Evolutionary conservation across 2,797 vertebrate species (phyloP), one percentile per base, ranked within the genome.

Genomic region (Coranthus polyacanthus): DNA sequence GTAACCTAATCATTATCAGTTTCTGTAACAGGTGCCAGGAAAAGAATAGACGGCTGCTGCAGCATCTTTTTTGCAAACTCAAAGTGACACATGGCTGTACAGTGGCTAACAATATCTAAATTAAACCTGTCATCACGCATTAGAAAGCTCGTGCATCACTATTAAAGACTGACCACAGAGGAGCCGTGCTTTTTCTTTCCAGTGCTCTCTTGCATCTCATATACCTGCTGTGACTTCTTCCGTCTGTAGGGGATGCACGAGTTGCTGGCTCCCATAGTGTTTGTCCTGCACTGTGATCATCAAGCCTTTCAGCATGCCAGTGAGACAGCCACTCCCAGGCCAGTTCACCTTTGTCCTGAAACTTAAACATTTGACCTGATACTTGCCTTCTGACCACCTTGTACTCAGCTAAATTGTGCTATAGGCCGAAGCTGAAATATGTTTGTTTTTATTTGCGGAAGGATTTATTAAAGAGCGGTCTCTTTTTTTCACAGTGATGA

Each of bases 251-350:
- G 98, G 13, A 99, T 99, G 98, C 98, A 99, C 17, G 98, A 99
- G 92, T 84, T 99, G 65, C 89, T 99, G 84, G 98, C 98, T 56
- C 98, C 98, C 44, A 95, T 99, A 22, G 94, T 99, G 61, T 99
- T 99, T 69, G 96, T 96, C 68, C 93, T 99, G 13, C 98, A 99
- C 90, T 98, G 97, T 91, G 98, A 99, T 90, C 97, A 99, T 84
- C 98, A 99, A 76, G 96, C 98, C 42, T 99, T 99, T 83, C 96
- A 95, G 79, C 98, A 99, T 51, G 98, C 98, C 82, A 96, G 95
- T 39, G 98, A 99, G 91, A 96, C 97, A 10, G 95, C 96, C 60
- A 94, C 94, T 55, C 96, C 97, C 84, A 98, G 97, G 98, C 95
- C 91, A 94, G 94, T 73, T 37, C 51, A 47, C 9, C 47, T 4